Evolutionary conservation across 2,888 invertebrate species (phyloP).

Genomic region (Cheilosia pagana): DNA sequence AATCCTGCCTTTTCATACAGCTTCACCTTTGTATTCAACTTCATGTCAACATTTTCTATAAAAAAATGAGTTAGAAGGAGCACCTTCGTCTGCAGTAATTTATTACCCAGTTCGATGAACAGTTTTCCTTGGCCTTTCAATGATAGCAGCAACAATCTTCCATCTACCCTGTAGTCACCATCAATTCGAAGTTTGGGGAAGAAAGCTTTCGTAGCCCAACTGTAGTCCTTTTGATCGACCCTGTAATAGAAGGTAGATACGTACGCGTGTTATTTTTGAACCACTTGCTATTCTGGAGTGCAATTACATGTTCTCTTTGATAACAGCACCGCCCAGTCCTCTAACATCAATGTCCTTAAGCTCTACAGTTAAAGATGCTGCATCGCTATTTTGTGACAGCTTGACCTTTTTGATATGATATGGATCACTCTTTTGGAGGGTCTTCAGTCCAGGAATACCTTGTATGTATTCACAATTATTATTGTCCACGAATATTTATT

Average conservation of each 20-base stretch:
- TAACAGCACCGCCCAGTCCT: slow-evolving; percentile 86
- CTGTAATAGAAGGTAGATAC: slow-evolving; percentile 80
- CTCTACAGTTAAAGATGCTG: slow-evolving; percentile 88
- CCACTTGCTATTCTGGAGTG: background rate
- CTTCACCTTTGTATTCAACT: slow-evolving; percentile 86
- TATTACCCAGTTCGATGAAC: slow-evolving; percentile 87
- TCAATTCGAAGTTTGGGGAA: slow-evolving; percentile 88
- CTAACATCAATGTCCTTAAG: slow-evolving; percentile 86
- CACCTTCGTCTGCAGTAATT: slow-evolving; percentile 84
- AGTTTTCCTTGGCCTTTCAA: slow-evolving; percentile 86
- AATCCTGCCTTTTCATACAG: slow-evolving; percentile 85
- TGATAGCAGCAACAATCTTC: slow-evolving; percentile 87
- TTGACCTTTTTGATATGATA: slow-evolving; percentile 86
- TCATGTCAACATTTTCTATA: slow-evolving; percentile 86
- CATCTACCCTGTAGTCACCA: slow-evolving; percentile 87
- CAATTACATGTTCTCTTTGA: slow-evolving; percentile 85
- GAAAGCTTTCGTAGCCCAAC: slow-evolving; percentile 86
- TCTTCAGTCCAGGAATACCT: slow-evolving; percentile 78
- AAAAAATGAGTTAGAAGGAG: slow-evolving; percentile 72
- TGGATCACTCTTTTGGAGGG: slow-evolving; percentile 86
- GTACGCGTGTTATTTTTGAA: background rate
- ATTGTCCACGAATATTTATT: background rate
- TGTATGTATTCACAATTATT: background rate
- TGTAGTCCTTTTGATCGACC: slow-evolving; percentile 86
- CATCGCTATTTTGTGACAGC: slow-evolving; percentile 87